Base-by-base conservation (phyloP, 2,888 invertebrate genomes). In the Therioaphis trifolii region DNA sequence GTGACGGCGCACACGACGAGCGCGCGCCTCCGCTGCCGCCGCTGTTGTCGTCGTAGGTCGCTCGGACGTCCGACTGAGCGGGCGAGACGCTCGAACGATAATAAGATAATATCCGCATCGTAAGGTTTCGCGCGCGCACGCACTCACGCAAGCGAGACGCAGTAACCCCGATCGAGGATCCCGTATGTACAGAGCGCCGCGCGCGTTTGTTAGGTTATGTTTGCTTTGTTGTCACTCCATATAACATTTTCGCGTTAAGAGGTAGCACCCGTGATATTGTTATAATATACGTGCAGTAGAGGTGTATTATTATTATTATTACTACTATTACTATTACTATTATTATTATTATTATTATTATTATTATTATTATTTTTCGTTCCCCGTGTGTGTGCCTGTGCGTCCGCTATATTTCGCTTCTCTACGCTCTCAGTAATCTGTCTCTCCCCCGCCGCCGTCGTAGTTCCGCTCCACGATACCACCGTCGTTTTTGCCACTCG, bases 201-300 rank as follows among this genome's bases (percentile, higher is more conserved):
- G 69, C 58, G 40, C 61, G 35, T 49, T 82, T 82, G 72, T 74
- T 74, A 82, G 82, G 82, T 82, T 82, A 82, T 72, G 82, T 82
- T 82, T 82, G 82, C 82, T 82, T 82, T 82, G 82, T 82, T 82
- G 82, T 82, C 82, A 82, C 82, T 82, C 69, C 55, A 79, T 79
- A 79, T 69, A 35, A 35, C 35, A 68, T 43, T 27, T 18, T 69
- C 29, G 58, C 12, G 58, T 21, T n/a, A n/a, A n/a, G 55, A 21
- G 46, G 46, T 52, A 58, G 58, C 29, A 61, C n/a, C n/a, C n/a
- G 18, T 63, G 15, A 18, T 24, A 55, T 35, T 58, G 46, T 74
- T n/a, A n/a, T 21, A n/a, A 43, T 43, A 69, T 21, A n/a, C n/a
- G 14, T 55, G 24, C 35, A 5, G 18, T 55, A 5, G 18, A 18